Evolutionary conservation across 1,140 invertebrate species (phyloP).

Genomic region (Orussus abietinus): DNA sequence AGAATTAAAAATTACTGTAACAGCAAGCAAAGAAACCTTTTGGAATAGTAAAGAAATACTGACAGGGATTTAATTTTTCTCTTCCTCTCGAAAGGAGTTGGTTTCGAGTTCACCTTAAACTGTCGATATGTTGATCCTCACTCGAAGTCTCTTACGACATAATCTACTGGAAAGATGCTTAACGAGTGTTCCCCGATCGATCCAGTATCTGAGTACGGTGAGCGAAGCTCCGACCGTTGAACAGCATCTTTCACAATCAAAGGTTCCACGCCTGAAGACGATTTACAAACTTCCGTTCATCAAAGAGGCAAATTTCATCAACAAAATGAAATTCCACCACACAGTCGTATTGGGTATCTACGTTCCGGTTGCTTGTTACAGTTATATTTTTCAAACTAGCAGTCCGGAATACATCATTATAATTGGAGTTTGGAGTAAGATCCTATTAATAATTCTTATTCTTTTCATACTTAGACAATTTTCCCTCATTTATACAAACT

Average conservation of each 20-base stretch:
- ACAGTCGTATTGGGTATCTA: background rate
- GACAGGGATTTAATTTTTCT: too few species aligned
- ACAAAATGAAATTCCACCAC: conserved; percentile 14
- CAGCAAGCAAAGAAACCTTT: too few species aligned
- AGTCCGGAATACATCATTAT: background rate
- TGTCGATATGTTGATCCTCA: too few species aligned
- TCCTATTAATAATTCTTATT: background rate
- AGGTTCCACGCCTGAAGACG: conserved; percentile 22
- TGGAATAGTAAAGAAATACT: too few species aligned
- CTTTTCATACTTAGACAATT: conserved; percentile 1
- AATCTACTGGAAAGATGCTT: too few species aligned
- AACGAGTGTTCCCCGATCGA: too few species aligned
- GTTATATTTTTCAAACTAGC: background rate
- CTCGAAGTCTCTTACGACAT: too few species aligned
- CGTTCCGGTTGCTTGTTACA: conserved; percentile 15
- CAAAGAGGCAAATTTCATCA: background rate
- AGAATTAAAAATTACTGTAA: too few species aligned
- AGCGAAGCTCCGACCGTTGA: background rate
- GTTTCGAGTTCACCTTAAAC: too few species aligned
- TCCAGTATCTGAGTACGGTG: background rate
- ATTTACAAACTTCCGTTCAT: conserved; percentile 20
- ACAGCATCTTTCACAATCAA: background rate
- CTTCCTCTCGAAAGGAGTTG: too few species aligned
- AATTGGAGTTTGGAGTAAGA: background rate
- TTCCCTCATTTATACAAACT: background rate